Evolutionary conservation across 1,140 invertebrate species (phyloP), one percentile per base, ranked within the genome.

Genomic region (Trachelipus rathkii): DNA sequence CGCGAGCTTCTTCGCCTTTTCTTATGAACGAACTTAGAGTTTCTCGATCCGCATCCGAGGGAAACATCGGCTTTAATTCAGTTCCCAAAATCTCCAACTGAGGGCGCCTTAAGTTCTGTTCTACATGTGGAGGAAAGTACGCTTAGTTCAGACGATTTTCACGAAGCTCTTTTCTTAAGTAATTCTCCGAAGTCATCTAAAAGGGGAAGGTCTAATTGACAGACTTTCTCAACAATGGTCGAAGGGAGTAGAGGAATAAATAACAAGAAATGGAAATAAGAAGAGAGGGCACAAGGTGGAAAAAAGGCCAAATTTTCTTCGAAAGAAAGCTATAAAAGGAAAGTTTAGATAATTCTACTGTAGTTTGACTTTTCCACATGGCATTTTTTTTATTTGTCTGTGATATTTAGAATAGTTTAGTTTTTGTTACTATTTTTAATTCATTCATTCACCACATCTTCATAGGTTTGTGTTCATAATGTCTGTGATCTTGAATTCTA

Each of bases 121-220:
- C 84, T 89, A 24, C 88, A 88, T 82, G 87, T 89, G 19, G 87
- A 89, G 82, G 88, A 89, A 81, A 87, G 87, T 7, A 88, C 87
- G 82, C 80, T 88, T n/a, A 88, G 87, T 83, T 88, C 88, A 7
- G 88, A 89, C 80, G 88, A 88, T 82, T 89, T 89, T 82, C 88
- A 89, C 81, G 88, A 89, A 83, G 88, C 87, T 15, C 82, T 89
- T 5, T 89, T 89, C 78, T 82, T 88, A 44, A 87, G 88, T 80
- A 82, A 87, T 68, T 88, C 87, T 7, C 87, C 87, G 0, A 88
- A 87, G 74, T 78, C 78, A 44, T 75, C 75, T 4, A 79, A 80
- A 45, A 76, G 78, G 67, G 79, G 79, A 68, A 76, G 77, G 44
- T 81, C 81, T 3, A 81, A n/a, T n/a, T n/a, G n/a, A n/a, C n/a